Evolutionary conservation across 2,797 vertebrate species (phyloP).

Genomic region (Notolepis coatsorum): DNA sequence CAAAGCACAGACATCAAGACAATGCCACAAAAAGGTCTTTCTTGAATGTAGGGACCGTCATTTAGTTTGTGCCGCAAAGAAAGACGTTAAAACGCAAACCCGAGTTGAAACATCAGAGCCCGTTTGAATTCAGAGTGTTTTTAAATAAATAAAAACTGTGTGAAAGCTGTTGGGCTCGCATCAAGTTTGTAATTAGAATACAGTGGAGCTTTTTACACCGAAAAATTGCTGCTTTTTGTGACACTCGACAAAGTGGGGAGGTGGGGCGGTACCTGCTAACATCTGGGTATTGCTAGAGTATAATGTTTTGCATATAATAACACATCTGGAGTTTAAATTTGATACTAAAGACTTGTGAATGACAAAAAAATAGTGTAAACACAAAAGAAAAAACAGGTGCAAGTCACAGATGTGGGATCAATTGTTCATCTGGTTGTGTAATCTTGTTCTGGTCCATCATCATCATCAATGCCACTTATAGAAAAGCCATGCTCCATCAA

Average conservation of each 20-base stretch:
- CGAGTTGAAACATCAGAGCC: constrained; percentile 44
- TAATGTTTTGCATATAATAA: constrained; percentile 9
- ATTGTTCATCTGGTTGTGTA: too few species aligned
- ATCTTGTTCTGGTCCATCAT: too few species aligned
- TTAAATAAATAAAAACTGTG: constrained; percentile 43
- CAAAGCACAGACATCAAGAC: too few species aligned
- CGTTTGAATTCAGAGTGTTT: constrained; percentile 43
- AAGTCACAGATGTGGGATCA: too few species aligned
- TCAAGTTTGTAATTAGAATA: constrained; percentile 65
- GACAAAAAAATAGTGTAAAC: constrained; percentile 26
- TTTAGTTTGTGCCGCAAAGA: neutral
- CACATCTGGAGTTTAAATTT: constrained; percentile 12
- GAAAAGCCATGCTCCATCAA: too few species aligned
- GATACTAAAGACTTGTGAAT: neutral
- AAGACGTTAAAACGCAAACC: constrained; percentile 13
- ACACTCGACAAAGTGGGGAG: constrained; percentile 31
- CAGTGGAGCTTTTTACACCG: constrained; percentile 50
- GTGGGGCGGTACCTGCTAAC: neutral
- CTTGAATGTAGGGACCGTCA: neutral
- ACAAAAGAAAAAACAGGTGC: constrained; percentile 21
- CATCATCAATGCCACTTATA: too few species aligned
- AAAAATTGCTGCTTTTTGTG: constrained; percentile 40
- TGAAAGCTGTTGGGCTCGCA: constrained; percentile 39
- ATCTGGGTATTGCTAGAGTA: too few species aligned
- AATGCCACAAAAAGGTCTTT: too few species aligned